phyloP scores from a whole-genome alignment of 1,140 invertebrate species.

The Drosophila mauritiana region DNA sequence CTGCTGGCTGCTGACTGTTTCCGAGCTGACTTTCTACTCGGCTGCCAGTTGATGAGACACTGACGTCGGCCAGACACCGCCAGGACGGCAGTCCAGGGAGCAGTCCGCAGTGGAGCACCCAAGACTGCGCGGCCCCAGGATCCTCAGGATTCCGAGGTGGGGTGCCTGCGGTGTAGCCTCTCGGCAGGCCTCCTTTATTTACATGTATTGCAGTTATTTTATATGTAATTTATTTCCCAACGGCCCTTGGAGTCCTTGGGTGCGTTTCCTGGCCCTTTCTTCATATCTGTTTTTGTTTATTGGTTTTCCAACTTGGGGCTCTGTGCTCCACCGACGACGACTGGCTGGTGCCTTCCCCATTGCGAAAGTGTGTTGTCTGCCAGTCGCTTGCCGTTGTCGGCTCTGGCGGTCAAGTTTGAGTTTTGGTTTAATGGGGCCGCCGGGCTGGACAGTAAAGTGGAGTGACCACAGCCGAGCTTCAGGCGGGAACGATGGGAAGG shows the following conservation, averaged over 20 bases:
- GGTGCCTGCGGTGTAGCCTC: conserved; percentile 13
- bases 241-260: conserved; percentile 37
- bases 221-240: conserved; percentile 78
- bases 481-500: conserved; percentile 12
- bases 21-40: conserved; percentile 71
- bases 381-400: conserved; percentile 41
- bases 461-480: conserved; percentile 51
- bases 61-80: conserved; percentile 59
- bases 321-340: conserved; percentile 20
- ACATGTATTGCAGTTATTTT: conserved; percentile 82
- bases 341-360: not conserved
- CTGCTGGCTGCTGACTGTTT: conserved; percentile 43
- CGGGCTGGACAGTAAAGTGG: conserved; percentile 12
- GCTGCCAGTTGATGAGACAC: conserved; percentile 72
- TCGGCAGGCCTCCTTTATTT: conserved; percentile 69
- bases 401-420: conserved; percentile 60
- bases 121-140: conserved; percentile 7
- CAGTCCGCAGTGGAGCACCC: conserved; percentile 18
- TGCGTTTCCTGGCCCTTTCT: conserved; percentile 38
- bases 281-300: conserved; percentile 64
- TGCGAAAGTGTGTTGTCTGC: conserved; percentile 24
- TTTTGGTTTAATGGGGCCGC: conserved; percentile 59
- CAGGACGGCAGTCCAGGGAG: conserved; percentile 12
- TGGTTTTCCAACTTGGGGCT: conserved; percentile 68
- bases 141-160: conserved; percentile 1